Base-by-base conservation (phyloP, 2,113 vertebrate species). In the Malurus alboscapulatus region DNA sequence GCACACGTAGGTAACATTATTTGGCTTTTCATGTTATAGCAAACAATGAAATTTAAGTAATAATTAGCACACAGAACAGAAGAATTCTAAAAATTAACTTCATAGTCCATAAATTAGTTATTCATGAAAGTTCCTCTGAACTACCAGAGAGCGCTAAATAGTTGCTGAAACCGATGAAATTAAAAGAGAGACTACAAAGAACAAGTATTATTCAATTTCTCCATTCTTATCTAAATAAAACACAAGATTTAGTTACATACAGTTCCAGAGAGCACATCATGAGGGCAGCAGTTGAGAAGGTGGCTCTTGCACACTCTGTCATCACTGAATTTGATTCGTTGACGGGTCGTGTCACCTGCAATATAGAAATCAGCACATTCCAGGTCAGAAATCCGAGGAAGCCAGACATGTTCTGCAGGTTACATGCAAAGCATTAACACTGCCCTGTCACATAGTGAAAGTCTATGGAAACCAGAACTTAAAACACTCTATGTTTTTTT, bases 301-400 rank as follows among this genome's bases (percentile, higher is more conserved):
- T 99, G 99, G 97, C 99, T 99, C 98, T 99, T 99, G 97, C 99
- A 99, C 65, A 99, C 99, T 96, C 98, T 98, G 85, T 99, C 99
- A 95, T 99, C 99, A 72, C 98, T 98, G 97, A 99, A 99, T 97
- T 99, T 99, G 96, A 99, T 99, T 96, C 99, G 98, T 87, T 99
- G 99, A 50, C 99, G 98, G 97, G 99, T 99, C 19, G 98, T 97
- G 93, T 99, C 99, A 66, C 99, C 99, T 99, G 97, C 65, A 97
- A 98, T 94, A 96, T 65, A 98, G 94, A 92, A 98, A 97, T 5
- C 53, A 95, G 93, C 91, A 97, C 92, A 90, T 29, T 59, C 92
- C 92, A 94, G 95, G 96, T 98, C 96, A 98, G 90, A 96, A 71
- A 95, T 75, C 87, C 50, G 65, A 3, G 16, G 58, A 93, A 67